Conservation (phyloP, 2,113 vertebrate genomes). For the Bubo bubo region DNA sequence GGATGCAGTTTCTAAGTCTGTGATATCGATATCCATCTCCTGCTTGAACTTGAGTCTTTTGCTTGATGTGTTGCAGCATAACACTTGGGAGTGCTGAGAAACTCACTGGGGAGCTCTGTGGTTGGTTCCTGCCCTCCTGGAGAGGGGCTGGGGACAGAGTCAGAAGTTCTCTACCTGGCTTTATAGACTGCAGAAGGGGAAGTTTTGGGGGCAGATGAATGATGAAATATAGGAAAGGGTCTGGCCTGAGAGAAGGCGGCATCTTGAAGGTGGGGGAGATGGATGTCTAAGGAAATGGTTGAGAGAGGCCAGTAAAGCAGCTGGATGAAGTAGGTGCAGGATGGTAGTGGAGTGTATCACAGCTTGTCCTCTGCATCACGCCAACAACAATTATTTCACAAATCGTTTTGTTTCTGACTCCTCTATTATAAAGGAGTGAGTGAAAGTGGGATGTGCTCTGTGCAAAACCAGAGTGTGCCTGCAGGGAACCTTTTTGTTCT, state of each 20-base stretch:
- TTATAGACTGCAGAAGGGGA: background rate
- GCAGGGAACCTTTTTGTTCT: background rate
- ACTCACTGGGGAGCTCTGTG: background rate
- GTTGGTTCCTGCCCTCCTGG: background rate
- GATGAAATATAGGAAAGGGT: background rate
- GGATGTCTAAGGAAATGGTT: background rate
- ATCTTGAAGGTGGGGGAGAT: background rate
- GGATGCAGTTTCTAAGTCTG: background rate
- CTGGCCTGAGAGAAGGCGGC: background rate
- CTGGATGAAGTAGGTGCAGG: background rate
- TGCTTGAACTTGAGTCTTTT: background rate
- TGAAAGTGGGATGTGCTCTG: background rate
- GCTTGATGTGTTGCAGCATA: background rate
- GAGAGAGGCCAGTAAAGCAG: background rate
- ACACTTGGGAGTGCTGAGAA: background rate
- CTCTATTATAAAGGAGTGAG: background rate
- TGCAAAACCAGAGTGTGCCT: background rate
- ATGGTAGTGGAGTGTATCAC: background rate
- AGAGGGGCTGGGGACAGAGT: background rate
- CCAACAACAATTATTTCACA: background rate
- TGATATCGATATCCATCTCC: background rate
- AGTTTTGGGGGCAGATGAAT: background rate
- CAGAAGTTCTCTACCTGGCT: background rate
- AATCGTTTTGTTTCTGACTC: background rate
- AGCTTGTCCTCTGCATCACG: background rate